phyloP scores from a whole-genome alignment of 2,888 invertebrate species.

The Pasiphila rectangulata region DNA sequence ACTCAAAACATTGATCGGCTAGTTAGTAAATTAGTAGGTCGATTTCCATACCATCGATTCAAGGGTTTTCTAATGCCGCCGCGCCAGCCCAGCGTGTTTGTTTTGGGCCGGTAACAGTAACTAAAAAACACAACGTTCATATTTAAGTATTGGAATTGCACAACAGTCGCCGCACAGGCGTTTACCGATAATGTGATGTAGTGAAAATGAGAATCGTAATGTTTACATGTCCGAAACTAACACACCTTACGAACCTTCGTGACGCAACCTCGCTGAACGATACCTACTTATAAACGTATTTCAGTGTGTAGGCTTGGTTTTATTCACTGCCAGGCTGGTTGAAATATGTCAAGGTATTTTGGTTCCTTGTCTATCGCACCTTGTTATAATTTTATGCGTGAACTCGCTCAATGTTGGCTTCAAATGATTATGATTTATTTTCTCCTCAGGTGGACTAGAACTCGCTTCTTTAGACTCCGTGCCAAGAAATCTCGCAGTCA shows the following conservation, averaged over 20 bases:
- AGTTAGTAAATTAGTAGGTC: not conserved
- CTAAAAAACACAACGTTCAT: not conserved
- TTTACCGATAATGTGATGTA: constrained; percentile 8
- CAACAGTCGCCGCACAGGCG: constrained; percentile 1
- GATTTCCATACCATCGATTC: constrained; percentile 1
- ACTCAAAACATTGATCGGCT: too few species aligned
- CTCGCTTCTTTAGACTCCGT: constrained; percentile 87
- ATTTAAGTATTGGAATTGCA: not conserved
- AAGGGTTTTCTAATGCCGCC: too few species aligned
- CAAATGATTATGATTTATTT: not conserved
- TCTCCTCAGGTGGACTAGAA: constrained; percentile 81
- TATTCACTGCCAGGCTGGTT: not conserved
- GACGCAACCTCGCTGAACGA: constrained; percentile 10
- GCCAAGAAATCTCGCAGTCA: constrained; percentile 84
- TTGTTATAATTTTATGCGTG: not conserved
- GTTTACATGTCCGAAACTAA: constrained; percentile 12
- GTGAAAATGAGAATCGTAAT: constrained; percentile 21
- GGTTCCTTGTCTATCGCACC: not conserved
- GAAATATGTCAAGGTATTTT: constrained; percentile 16
- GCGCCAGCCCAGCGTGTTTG: not conserved
- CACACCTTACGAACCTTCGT: constrained; percentile 16
- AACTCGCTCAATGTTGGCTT: not conserved
- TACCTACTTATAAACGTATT: constrained; percentile 1
- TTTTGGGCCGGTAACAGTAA: not conserved
- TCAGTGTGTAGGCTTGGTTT: constrained; percentile 5